Base-by-base conservation (phyloP, 2,113 vertebrate genomes). In the Uropsilus gracilis region DNA sequence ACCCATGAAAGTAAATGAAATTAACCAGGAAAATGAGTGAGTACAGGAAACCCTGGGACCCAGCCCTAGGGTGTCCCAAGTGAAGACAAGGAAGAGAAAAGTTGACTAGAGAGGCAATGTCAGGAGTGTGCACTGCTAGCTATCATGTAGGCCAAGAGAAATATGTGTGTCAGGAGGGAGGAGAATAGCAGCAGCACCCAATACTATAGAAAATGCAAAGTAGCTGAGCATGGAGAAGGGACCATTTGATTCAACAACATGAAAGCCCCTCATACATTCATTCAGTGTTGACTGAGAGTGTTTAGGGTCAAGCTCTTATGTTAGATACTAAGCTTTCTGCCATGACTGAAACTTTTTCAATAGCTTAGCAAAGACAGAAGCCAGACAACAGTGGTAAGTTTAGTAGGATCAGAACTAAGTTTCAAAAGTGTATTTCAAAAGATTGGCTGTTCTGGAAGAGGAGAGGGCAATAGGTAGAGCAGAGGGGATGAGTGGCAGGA, bases 351-450 rank as follows among this genome's bases (percentile, higher is more conserved):
- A 28, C 46, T 22, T 69, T 80, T 69, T 78, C 71, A 39, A 3
- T 59, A 64, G 28, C 48, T 90, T 80, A 50, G 71, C 84, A 78
- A 89, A 90, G 71, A 26, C 22, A 44, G 61, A 76, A 92, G 44
- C 28, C 48, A 78, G 73, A 48, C 5, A 84, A 24, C 24, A 7
- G 11, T 50, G 44, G 30, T 22, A 20, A 55, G 3, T 37, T 84
- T 90, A 30, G 48, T 32, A 93, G 68, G 46, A 64, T 69, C 24
- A n/a, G n/a, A 42, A 39, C 26, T 68, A 91, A 90, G 6, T 44
- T 75, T 50, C 78, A 76, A n/a, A 8, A n/a, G 17, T 59, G 7
- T 73, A 2, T 61, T 85, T n/a, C 34, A n/a, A n/a, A 37, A 75
- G 39, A 57, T 57, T 17, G 22, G 46, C 71, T 61, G 46, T 32